Evolutionary conservation across 2,888 invertebrate genomes (phyloP), one percentile per base, ranked within the genome.

Genomic region (Stenolophus ochropezus): DNA sequence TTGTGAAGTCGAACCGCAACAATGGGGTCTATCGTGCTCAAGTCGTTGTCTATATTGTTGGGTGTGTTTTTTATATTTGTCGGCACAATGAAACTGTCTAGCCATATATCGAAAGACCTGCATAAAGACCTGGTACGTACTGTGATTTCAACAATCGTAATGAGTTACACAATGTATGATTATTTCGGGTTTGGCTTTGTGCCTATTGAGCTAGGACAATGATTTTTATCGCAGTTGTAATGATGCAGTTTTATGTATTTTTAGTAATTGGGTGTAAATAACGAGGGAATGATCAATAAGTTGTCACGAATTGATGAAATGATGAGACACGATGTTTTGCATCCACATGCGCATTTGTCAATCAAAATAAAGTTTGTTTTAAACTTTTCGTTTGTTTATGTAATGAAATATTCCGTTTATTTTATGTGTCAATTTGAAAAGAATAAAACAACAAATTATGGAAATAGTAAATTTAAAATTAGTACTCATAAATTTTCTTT

Each of bases 61-160:
- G 98, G 98, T 83, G 91, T 98, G 86, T 98, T 98, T 91, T 98
- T 98, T 89, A 94, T 98, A 87, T 97, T 98, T 89, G 96, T 98
- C 84, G 98, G 98, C 82, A 94, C 96, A 82, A 94, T 98, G 87
- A 98, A 98, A 91, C 90, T 98, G 84, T 96, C 97, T 83, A 97
- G 97, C 84, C 93, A 95, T 86, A 93, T 98, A 85, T 98, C 97
- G 86, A 96, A 96, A 91, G 98, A 98, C 90, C 93, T 98, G 83
- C 98, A 98, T 89, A 97, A 96, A 92, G 98, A 98, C 91, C 93
- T 98, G 94, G 98, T 98, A 90, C 94, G 95, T 90, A 82, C 81
- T 51, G 76, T 42, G 81, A 83, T 82, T 78, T 71, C 21, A 18
- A 49, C 11, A 83, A 82, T 69, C 42, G 69, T 42, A 81, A 58